A percentile compares a stretch with the other conserved stretches of the same genome.
These are phyloP conservation scores for Netelia fuscicornis DNA, from an alignment of 2,888 invertebrate genomes.

Conservation along the genomic window DNA sequence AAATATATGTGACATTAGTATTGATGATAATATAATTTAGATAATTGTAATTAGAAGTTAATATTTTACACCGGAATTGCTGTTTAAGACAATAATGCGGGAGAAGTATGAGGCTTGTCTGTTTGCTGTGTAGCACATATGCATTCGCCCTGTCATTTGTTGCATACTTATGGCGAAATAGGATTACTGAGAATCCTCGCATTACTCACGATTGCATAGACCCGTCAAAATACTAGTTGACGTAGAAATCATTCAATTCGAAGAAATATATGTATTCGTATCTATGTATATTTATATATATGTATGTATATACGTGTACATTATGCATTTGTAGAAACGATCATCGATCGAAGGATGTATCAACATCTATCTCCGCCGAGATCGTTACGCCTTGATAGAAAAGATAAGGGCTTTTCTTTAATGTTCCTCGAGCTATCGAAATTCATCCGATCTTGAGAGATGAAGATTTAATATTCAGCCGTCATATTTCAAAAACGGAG, in stretches of 20 bases:
- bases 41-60: no score
- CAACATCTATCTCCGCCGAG: neutral
- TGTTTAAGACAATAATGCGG: neutral
- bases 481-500: neutral
- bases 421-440: neutral
- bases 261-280: neutral
- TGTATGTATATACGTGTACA: no score
- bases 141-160: conserved; percentile 20
- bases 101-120: neutral
- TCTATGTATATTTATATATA: neutral
- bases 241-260: neutral
- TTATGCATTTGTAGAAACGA: no score
- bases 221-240: conserved; percentile 17
- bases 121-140: neutral
- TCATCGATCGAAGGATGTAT: neutral
- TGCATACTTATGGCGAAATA: conserved; percentile 10
- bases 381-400: neutral
- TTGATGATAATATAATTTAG: no score
- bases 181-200: conserved; percentile 26
- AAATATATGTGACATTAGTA: no score
- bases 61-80: neutral
- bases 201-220: conserved; percentile 43
- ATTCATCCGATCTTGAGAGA: neutral
- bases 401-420: neutral
- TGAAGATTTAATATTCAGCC: neutral